These are phyloP conservation scores for Acrocephalus arundinaceus DNA, from an alignment of 2,113 vertebrate genomes.

Conservation along the genomic window DNA sequence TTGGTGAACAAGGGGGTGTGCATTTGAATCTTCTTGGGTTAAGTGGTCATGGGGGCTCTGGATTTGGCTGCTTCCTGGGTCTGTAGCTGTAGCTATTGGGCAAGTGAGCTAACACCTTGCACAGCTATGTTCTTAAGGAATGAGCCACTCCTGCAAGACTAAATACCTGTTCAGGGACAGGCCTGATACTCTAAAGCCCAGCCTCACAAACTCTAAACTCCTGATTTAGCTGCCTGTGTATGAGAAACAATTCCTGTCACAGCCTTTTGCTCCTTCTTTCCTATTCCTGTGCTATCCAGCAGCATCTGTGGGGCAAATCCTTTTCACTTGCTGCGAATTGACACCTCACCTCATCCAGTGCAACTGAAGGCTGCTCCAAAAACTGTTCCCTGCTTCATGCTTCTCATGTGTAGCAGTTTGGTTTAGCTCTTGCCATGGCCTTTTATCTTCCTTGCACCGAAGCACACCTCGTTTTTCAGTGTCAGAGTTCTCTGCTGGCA, in stretches of 20 bases:
- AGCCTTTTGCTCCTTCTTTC: neutral
- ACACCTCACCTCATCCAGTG: neutral
- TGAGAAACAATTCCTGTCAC: neutral
- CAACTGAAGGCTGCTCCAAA: neutral
- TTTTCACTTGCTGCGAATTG: accelerated
- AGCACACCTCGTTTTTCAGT: accelerated
- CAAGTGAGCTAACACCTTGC: neutral
- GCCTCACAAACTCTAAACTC: neutral
- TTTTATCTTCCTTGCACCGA: neutral
- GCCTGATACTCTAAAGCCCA: neutral
- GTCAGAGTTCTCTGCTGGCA: neutral
- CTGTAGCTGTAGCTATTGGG: neutral
- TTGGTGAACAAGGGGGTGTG: neutral
- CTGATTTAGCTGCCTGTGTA: neutral
- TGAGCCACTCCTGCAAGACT: slow-evolving; percentile 27
- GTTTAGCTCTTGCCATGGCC: neutral
- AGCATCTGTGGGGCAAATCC: neutral
- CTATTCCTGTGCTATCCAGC: neutral
- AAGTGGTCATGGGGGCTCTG: neutral
- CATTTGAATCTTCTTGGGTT: neutral
- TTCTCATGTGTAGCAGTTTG: neutral
- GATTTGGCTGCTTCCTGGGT: neutral
- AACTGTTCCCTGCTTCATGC: neutral
- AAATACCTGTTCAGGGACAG: neutral
- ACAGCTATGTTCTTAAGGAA: neutral